Conservation (phyloP, 35 echinoderm and acorn worm species). For the Acanthaster planci region DNA sequence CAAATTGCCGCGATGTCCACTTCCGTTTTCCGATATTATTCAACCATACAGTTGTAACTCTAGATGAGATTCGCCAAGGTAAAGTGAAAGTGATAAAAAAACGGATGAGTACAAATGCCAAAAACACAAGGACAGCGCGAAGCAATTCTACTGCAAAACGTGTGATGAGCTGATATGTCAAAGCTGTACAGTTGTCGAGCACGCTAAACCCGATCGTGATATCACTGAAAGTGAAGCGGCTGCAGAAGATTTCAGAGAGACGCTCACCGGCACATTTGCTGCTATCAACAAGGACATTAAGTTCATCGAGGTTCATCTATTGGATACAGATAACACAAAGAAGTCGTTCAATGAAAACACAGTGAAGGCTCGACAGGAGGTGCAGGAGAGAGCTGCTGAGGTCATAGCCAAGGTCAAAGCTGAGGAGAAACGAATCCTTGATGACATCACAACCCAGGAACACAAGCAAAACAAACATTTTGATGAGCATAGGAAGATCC, state of each 20-base stretch:
- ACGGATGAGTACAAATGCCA: conserved; percentile 16
- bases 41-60: neutral
- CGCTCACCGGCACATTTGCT: too few species aligned
- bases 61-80: neutral
- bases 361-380: too few species aligned
- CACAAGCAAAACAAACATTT: too few species aligned
- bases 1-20: conserved; percentile 6
- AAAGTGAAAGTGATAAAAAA: neutral
- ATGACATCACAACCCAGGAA: too few species aligned
- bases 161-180: conserved; percentile 49
- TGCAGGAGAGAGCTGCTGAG: too few species aligned
- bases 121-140: conserved; percentile 30
- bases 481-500: too few species aligned
- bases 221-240: neutral
- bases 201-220: neutral
- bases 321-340: too few species aligned
- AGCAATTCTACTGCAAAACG: conserved; percentile 39
- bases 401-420: too few species aligned
- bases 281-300: too few species aligned
- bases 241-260: neutral
- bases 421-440: too few species aligned
- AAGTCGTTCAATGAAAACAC: too few species aligned
- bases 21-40: neutral
- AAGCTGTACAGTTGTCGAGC: conserved; percentile 47
- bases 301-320: too few species aligned